These are phyloP conservation scores for Byasa hedistus DNA, from an alignment of 2,888 invertebrate species.

Conservation along the genomic window DNA sequence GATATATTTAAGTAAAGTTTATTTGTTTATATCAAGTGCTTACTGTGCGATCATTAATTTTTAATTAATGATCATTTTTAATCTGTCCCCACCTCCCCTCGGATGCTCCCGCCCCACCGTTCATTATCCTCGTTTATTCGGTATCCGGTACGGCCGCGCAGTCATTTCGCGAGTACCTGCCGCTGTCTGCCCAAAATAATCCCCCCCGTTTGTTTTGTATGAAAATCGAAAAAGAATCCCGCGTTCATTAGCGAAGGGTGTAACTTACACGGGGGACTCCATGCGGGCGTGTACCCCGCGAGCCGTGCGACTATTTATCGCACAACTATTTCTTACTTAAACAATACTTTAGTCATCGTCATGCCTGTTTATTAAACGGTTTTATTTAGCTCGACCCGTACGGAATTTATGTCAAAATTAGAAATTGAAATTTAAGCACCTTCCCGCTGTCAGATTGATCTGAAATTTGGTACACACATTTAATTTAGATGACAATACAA, in stretches of 20 bases:
- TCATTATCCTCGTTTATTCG: conserved; percentile 28
- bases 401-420: too few relatives aligned
- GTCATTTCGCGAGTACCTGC: conserved; percentile 43
- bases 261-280: conserved; percentile 64
- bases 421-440: too few relatives aligned
- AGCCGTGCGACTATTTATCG: conserved; percentile 30
- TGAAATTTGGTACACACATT: too few relatives aligned
- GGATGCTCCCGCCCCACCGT: not conserved
- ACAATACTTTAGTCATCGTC: too few relatives aligned
- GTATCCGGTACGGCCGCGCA: conserved; percentile 15
- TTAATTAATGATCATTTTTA: conserved; percentile 29
- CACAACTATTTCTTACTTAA: too few relatives aligned
- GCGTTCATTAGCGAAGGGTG: conserved; percentile 74
- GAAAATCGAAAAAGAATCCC: conserved; percentile 76
- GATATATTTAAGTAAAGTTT: too few relatives aligned
- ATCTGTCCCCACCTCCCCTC: conserved; percentile 5
- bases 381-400: too few relatives aligned
- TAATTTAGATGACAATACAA: too few relatives aligned
- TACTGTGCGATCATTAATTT: conserved; percentile 21
- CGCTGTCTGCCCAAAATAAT: conserved; percentile 69
- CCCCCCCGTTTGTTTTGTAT: conserved; percentile 60
- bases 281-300: conserved; percentile 46
- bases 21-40: conserved; percentile 4
- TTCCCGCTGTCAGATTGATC: too few relatives aligned
- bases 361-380: too few relatives aligned